Percentiles rank a stretch among this genome's conserved stretches.
These are phyloP conservation scores for Motacilla tschutschensis DNA, from an alignment of 2,113 vertebrate genomes.

Conservation along the genomic window DNA sequence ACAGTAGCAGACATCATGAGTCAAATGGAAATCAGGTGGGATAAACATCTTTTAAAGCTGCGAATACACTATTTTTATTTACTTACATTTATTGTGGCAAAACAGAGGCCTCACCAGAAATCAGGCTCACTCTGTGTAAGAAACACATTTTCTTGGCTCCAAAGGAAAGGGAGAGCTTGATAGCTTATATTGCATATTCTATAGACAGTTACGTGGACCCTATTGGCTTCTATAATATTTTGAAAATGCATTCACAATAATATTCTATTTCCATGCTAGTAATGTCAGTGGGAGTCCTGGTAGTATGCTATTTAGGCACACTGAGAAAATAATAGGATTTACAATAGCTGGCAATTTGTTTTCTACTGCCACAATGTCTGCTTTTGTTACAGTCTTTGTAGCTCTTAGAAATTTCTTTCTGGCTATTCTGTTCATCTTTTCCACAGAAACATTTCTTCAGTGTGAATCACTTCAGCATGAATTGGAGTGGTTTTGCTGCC, in stretches of 20 bases:
- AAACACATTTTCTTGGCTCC: background rate
- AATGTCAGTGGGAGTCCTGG: slow-evolving; percentile 57
- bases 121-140: background rate
- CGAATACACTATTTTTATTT: background rate
- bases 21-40: slow-evolving; percentile 16
- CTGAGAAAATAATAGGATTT: slow-evolving; percentile 71
- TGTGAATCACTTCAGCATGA: background rate
- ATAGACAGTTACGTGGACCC: slow-evolving; percentile 1
- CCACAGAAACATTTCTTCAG: slow-evolving; percentile 33
- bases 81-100: background rate
- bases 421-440: slow-evolving; percentile 42
- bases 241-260: slow-evolving; percentile 59
- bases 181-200: background rate
- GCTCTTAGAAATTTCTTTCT: slow-evolving; percentile 53
- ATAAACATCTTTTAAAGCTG: background rate
- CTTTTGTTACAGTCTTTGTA: slow-evolving; percentile 52
- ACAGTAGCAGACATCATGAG: background rate
- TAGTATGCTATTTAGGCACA: slow-evolving; percentile 57
- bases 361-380: slow-evolving; percentile 41
- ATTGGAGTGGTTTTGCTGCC: background rate
- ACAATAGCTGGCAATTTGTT: slow-evolving; percentile 71
- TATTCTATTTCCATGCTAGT: slow-evolving; percentile 59
- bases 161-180: background rate
- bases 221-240: slow-evolving; percentile 52
- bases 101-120: background rate